Evolutionary conservation across 2,888 invertebrate genomes (phyloP), one percentile per base, ranked within the genome.

Genomic region (Hypercompe scribonia): DNA sequence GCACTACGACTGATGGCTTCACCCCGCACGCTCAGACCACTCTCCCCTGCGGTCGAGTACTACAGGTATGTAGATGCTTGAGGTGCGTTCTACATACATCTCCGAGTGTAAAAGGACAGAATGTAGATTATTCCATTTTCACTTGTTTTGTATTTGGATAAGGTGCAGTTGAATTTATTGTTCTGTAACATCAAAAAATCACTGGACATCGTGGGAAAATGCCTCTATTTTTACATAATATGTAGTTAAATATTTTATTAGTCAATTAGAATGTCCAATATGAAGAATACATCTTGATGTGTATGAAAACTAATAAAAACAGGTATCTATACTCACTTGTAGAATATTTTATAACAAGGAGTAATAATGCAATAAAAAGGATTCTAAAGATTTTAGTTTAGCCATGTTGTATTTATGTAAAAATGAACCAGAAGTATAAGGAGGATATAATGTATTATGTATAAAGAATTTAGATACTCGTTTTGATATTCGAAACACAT

Each of bases 1-100:
- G 54, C 95, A 95, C 75, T 95, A 94, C 82, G 95, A 95, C 83
- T 95, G 91, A 92, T 66, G 46, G 7, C n/a, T 42, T 1, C 54
- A 58, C 15, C 15, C 58, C 28, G 5, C 13, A 0, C 28, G 58
- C 28, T 28, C 58, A 5, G 58, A 28, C 50, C 50, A n/a, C 50
- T 54, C 24, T 54, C 10, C n/a, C 11, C 50, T 50, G 50, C 50
- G 24, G 24, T 24, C 10, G 50, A 50, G 50, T 50, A 50, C 50
- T 24, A 50, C 50, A 54, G 50, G 50, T 24, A 54, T 54, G n/a
- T 54, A n/a, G 50, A n/a, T 54, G n/a, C 50, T 54, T 24, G 58
- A 15, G 21, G 8, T 46, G 46, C 46, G 21, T 46, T 46, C 46
- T 46, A 46, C 18, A 21, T 4, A 4, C 5, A 28, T 61, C 28